Conservation (phyloP, 1,140 invertebrate species). For the Penaeus japonicus region DNA sequence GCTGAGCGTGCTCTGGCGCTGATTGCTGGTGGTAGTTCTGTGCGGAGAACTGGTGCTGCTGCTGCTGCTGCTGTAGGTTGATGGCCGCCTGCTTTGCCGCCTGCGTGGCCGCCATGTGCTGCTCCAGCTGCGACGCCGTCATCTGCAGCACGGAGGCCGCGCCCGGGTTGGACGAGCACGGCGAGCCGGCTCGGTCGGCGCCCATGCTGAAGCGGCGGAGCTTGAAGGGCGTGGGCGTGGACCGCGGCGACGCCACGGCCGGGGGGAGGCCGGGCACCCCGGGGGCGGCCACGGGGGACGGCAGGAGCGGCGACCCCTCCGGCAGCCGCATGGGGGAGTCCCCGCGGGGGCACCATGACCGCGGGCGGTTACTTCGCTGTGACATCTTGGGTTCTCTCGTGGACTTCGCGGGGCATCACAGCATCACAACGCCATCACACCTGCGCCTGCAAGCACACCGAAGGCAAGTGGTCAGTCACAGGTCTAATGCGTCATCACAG, state of each 20-base stretch:
- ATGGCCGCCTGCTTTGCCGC: not conserved
- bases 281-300: slow-evolving; percentile 45
- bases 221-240: slow-evolving; percentile 54
- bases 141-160: slow-evolving; percentile 25
- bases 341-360: slow-evolving; percentile 50
- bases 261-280: slow-evolving; percentile 45
- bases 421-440: slow-evolving; percentile 39
- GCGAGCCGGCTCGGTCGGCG: slow-evolving; percentile 19
- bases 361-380: slow-evolving; percentile 37
- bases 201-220: slow-evolving; percentile 45
- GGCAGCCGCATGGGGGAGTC: slow-evolving; percentile 47
- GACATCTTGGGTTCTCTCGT: not conserved
- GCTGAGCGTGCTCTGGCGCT: not conserved
- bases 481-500: too few species aligned
- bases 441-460: not conserved
- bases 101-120: slow-evolving; percentile 19
- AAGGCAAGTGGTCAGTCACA: too few species aligned
- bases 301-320: slow-evolving; percentile 3
- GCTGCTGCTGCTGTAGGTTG: not conserved
- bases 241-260: slow-evolving; percentile 39
- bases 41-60: not conserved
- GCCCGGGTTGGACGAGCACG: not conserved
- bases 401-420: not conserved
- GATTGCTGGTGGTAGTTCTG: not conserved
- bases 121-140: slow-evolving; percentile 27